These are phyloP conservation scores for Laticauda colubrina DNA, from an alignment of 2,113 vertebrate genomes.

Conservation along the genomic window DNA sequence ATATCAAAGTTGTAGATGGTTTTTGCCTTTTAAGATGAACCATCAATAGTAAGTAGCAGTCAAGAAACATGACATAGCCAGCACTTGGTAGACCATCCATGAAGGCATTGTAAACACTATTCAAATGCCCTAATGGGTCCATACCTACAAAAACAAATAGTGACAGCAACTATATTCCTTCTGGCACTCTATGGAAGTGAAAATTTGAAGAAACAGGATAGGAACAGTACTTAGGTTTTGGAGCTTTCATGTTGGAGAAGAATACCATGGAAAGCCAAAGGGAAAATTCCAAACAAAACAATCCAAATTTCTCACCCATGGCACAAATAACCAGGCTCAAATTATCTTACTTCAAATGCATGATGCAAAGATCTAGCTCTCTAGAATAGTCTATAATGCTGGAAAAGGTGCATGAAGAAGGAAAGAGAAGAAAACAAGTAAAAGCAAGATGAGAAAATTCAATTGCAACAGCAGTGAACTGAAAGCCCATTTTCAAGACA, in stretches of 20 bases:
- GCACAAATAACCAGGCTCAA: neutral
- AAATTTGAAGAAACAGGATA: neutral
- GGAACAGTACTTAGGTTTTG: neutral
- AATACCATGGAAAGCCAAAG: neutral
- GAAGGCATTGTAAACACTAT: neutral
- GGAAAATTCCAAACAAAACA: neutral
- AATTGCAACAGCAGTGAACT: neutral
- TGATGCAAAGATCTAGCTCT: neutral
- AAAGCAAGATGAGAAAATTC: neutral
- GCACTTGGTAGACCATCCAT: neutral
- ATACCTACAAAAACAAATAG: neutral
- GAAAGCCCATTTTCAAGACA: neutral
- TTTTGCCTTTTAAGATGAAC: neutral
- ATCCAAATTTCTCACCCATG: neutral
- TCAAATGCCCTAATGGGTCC: neutral
- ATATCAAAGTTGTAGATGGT: too few species aligned
- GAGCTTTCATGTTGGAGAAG: too few species aligned
- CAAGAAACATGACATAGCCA: neutral
- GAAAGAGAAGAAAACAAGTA: neutral
- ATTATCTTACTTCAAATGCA: neutral
- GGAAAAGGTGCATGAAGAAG: neutral
- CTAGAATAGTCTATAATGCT: neutral
- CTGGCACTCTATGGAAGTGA: neutral
- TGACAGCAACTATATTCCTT: neutral
- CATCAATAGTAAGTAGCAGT: neutral